Evolutionary conservation across 2,797 vertebrate genomes (phyloP).

Genomic region (Sebastes matsubarae): DNA sequence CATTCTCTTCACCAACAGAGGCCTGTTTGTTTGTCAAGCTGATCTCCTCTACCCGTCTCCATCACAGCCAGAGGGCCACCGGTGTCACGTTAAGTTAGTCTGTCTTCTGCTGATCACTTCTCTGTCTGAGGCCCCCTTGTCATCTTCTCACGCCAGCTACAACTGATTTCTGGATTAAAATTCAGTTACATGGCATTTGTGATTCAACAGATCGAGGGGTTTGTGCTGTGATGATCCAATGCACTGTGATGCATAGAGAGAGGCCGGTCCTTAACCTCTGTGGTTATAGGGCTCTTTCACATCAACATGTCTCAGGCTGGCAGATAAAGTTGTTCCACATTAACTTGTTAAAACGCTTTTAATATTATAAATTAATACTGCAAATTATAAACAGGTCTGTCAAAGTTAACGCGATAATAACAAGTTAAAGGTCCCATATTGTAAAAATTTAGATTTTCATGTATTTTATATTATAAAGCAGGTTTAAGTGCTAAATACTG

Average conservation of each 20-base stretch:
- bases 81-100: neutral
- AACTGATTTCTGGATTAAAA: neutral
- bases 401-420: no score
- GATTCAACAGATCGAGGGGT: neutral
- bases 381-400: neutral
- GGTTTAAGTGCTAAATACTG: no score
- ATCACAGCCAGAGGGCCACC: neutral
- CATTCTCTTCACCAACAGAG: constrained; percentile 21
- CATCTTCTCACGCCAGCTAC: neutral
- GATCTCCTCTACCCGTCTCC: neutral
- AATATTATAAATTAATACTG: neutral
- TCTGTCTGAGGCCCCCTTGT: neutral
- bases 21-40: constrained; percentile 63
- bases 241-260: neutral
- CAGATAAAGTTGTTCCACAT: no score
- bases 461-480: no score
- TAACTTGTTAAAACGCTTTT: no score
- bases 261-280: neutral
- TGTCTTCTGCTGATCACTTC: neutral
- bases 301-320: neutral
- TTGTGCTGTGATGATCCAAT: neutral
- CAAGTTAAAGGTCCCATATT: no score
- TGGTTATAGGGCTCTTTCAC: neutral
- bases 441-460: no score
- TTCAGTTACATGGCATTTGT: neutral